Evolutionary conservation across 2,797 vertebrate genomes (phyloP).

Genomic region (Acomys russatus): DNA sequence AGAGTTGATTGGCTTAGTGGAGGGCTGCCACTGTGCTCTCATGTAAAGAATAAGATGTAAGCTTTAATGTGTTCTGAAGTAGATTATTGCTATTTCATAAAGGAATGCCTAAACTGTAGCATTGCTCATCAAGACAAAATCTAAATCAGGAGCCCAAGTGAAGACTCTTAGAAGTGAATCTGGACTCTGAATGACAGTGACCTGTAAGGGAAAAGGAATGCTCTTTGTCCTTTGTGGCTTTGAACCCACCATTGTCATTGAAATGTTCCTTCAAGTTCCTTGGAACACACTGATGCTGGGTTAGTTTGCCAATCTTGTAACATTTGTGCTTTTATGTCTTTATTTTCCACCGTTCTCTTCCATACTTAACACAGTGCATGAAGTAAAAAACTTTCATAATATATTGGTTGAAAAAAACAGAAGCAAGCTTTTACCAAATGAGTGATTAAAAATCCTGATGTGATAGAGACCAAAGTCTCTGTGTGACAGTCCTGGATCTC

Average conservation of each 20-base stretch:
- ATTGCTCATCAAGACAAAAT: slow-evolving; percentile 17
- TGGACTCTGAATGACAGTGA: neutral
- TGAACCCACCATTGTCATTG: neutral
- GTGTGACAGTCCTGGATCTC: neutral
- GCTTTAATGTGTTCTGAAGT: neutral
- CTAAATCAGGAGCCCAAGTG: neutral
- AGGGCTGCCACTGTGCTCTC: neutral
- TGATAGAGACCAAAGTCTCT: neutral
- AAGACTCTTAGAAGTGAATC: neutral
- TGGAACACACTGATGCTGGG: neutral
- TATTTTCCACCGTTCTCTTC: neutral
- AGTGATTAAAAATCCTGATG: neutral
- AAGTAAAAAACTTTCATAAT: neutral
- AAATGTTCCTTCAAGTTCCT: neutral
- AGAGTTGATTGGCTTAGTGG: neutral
- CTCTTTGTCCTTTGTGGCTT: neutral
- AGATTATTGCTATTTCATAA: neutral
- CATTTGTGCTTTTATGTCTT: neutral
- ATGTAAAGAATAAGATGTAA: neutral
- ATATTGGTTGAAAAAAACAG: neutral
- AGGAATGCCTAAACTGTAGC: neutral
- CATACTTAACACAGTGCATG: neutral
- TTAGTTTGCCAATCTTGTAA: neutral
- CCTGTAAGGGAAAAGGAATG: neutral
- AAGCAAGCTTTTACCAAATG: neutral